phyloP scores from a whole-genome alignment of 2,888 invertebrate genomes.

The Clitarchus hookeri region DNA sequence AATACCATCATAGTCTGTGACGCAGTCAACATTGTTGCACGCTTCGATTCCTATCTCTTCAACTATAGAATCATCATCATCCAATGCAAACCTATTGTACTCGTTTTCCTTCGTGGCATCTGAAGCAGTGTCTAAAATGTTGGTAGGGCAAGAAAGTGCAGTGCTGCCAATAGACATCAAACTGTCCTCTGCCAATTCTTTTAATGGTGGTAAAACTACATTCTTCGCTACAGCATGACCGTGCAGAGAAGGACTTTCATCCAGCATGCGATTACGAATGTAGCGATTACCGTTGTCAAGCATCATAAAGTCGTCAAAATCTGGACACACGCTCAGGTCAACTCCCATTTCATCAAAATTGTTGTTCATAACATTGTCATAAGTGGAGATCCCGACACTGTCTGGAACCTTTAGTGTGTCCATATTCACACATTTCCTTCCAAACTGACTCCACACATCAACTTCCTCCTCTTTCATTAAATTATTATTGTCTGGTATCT shows the following conservation, averaged over 20 bases:
- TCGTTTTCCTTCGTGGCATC: background rate
- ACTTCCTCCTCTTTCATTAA: background rate
- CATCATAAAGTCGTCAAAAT: background rate
- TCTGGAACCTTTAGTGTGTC: conserved; percentile 11
- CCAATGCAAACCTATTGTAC: background rate
- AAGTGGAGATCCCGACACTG: background rate
- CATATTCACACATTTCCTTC: background rate
- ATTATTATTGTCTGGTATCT: background rate
- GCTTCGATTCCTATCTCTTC: conserved; percentile 19
- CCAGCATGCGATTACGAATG: background rate
- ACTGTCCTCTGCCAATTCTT: conserved; percentile 10
- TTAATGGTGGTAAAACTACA: background rate
- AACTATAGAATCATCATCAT: background rate
- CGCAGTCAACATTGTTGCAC: background rate
- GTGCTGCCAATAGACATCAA: background rate
- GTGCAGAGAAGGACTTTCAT: background rate
- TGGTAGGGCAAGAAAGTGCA: background rate
- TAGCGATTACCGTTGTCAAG: background rate
- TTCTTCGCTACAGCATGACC: background rate
- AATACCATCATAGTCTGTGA: background rate
- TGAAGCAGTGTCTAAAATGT: background rate
- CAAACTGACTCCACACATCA: background rate
- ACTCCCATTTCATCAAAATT: conserved; percentile 27
- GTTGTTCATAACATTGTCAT: background rate
- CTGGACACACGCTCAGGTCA: conserved; percentile 20